phyloP scores from a whole-genome alignment of 1,140 invertebrate genomes.

The Temnothorax nylanderi region DNA sequence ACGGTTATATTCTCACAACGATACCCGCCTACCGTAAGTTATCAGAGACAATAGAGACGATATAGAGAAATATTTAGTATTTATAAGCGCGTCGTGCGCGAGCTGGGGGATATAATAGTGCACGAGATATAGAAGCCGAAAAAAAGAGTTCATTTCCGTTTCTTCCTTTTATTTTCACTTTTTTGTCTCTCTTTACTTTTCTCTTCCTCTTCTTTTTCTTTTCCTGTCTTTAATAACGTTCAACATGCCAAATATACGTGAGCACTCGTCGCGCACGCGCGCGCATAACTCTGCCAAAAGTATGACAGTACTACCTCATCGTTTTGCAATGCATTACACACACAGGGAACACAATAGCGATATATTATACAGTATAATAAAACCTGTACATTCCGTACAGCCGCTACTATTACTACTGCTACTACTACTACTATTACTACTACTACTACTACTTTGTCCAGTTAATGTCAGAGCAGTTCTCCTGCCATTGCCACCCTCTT shows the following conservation, averaged over 20 bases:
- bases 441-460: conserved; percentile 59
- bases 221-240: conserved; percentile 13
- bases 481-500: conserved; percentile 65
- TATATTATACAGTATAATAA: conserved; percentile 57
- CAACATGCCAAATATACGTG: conserved; percentile 39
- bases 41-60: conserved; percentile 80
- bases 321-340: conserved; percentile 71
- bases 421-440: conserved; percentile 45
- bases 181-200: background rate
- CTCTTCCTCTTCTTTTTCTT: background rate
- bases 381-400: conserved; percentile 75
- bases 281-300: conserved; percentile 76
- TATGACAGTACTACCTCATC: conserved; percentile 82
- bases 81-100: conserved; percentile 67
- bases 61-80: conserved; percentile 81
- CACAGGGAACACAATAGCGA: conserved; percentile 73
- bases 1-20: conserved; percentile 71
- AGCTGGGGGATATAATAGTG: conserved; percentile 51
- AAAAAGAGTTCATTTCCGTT: conserved; percentile 1
- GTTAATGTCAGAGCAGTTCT: conserved; percentile 63
- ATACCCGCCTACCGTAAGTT: conserved; percentile 67
- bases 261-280: conserved; percentile 30
- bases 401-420: conserved; percentile 48
- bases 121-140: conserved; percentile 24
- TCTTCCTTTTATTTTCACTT: conserved; percentile 17